A percentile compares a stretch with the other conserved stretches of the same genome.
These are phyloP conservation scores for Diglossa cyanea DNA, from an alignment of 2,797 vertebrate genomes.

Conservation along the genomic window DNA sequence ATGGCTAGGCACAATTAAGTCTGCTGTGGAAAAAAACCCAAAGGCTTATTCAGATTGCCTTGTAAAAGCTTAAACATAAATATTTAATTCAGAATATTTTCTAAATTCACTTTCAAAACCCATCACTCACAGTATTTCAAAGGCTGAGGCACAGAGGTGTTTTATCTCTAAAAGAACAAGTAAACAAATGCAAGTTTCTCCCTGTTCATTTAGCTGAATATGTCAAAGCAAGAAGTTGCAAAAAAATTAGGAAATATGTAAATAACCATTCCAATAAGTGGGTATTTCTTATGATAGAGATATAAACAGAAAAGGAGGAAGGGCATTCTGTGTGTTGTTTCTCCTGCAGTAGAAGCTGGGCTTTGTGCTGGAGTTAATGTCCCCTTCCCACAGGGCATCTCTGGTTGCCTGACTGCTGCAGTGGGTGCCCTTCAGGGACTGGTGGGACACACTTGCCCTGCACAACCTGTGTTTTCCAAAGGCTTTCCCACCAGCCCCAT, in stretches of 20 bases:
- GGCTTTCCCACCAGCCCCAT: background rate
- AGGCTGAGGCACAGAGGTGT: conserved; percentile 52
- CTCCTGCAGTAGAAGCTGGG: background rate
- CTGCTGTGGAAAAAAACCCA: conserved; percentile 48
- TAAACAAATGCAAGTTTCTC: conserved; percentile 59
- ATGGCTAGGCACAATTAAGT: conserved; percentile 42
- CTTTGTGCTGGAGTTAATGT: background rate
- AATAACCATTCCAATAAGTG: background rate
- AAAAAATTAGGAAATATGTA: conserved; percentile 27
- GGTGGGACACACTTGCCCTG: background rate
- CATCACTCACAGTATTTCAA: conserved; percentile 60
- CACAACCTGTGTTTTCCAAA: background rate
- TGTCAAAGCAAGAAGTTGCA: conserved; percentile 36
- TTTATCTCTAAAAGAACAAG: conserved; percentile 61
- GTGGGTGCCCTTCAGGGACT: background rate
- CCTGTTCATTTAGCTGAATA: conserved; percentile 36
- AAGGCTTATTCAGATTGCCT: conserved; percentile 52
- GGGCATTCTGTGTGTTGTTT: background rate
- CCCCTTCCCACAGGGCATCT: background rate
- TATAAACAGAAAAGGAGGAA: background rate
- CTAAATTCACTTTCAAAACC: conserved; percentile 57
- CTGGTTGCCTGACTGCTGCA: background rate
- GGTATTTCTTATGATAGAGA: background rate
- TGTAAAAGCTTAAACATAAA: conserved; percentile 67
- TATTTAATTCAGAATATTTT: conserved; percentile 68